Evolutionary conservation across 2,113 vertebrate genomes (phyloP).

Genomic region (Scomber japonicus): DNA sequence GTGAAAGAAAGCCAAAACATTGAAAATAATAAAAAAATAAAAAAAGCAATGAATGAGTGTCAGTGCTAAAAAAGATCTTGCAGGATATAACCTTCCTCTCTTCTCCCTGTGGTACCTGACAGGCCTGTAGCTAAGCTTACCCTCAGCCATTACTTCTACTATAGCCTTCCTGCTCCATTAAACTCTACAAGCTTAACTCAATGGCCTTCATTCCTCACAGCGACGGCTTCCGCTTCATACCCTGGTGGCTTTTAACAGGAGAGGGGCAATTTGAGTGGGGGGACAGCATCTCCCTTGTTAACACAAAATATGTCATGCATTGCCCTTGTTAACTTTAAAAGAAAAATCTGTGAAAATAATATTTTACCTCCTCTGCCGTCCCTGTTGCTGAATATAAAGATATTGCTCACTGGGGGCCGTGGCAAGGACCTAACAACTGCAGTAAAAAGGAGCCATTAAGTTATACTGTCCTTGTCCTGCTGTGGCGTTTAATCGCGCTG

Average conservation of each 20-base stretch:
- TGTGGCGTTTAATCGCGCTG: conserved; percentile 71
- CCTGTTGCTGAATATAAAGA: conserved; percentile 63
- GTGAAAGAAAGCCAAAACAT: conserved; percentile 7
- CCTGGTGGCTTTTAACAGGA: conserved; percentile 78
- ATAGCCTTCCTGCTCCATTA: conserved; percentile 80
- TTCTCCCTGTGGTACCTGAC: conserved; percentile 60
- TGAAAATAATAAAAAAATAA: background rate
- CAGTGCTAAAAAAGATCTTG: conserved; percentile 30
- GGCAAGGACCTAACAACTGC: conserved; percentile 56
- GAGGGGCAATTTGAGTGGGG: conserved; percentile 71
- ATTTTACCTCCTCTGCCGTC: conserved; percentile 61
- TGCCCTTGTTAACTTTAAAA: conserved; percentile 79
- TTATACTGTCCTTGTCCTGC: conserved; percentile 77
- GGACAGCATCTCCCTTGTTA: conserved; percentile 73
- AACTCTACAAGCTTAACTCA: conserved; percentile 82
- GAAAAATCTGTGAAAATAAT: conserved; percentile 72
- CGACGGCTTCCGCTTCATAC: conserved; percentile 76
- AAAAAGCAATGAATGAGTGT: conserved; percentile 10
- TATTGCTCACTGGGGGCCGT: conserved; percentile 55
- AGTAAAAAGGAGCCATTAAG: conserved; percentile 70
- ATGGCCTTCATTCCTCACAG: conserved; percentile 80
- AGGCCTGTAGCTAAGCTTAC: conserved; percentile 65
- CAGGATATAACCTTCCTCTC: conserved; percentile 43
- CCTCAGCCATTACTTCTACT: conserved; percentile 73
- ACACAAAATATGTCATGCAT: conserved; percentile 75